A percentile compares a stretch with the other conserved stretches of the same genome.
These are phyloP conservation scores for Drosophila albomicans DNA, from an alignment of 1,140 invertebrate species.

Conservation along the genomic window DNA sequence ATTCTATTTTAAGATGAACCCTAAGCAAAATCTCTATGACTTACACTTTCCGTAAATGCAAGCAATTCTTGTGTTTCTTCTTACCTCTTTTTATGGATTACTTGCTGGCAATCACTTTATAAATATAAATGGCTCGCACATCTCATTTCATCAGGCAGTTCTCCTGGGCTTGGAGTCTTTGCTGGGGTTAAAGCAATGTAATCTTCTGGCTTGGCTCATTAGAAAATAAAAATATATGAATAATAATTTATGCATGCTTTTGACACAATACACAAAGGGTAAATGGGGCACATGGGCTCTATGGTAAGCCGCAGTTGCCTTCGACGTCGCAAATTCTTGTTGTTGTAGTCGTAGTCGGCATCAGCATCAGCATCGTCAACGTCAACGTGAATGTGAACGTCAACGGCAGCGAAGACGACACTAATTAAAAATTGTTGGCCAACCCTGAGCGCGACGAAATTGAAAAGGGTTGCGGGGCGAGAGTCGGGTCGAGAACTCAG, in stretches of 20 bases:
- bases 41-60: neutral
- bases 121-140: slow-evolving; percentile 13
- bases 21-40: no score
- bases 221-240: slow-evolving; percentile 62
- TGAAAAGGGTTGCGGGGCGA: slow-evolving; percentile 10
- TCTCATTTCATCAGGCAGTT: neutral
- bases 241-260: slow-evolving; percentile 74
- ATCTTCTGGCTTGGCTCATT: slow-evolving; percentile 59
- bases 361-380: neutral
- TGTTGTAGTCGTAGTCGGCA: neutral
- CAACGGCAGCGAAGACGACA: slow-evolving; percentile 56
- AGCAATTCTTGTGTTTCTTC: no score
- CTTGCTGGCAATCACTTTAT: slow-evolving; percentile 3
- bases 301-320: slow-evolving; percentile 51
- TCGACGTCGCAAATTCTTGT: neutral
- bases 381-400: slow-evolving; percentile 2
- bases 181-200: slow-evolving; percentile 5
- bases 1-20: no score
- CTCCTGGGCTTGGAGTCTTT: neutral
- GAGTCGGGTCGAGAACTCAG: no score
- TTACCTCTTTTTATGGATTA: neutral
- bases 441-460: slow-evolving; percentile 66
- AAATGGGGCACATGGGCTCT: slow-evolving; percentile 39
- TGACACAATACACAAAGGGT: slow-evolving; percentile 78
- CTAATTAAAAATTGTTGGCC: slow-evolving; percentile 77